These are phyloP conservation scores for Petrolisthes cinctipes DNA, from an alignment of 2,888 invertebrate species.

Conservation along the genomic window DNA sequence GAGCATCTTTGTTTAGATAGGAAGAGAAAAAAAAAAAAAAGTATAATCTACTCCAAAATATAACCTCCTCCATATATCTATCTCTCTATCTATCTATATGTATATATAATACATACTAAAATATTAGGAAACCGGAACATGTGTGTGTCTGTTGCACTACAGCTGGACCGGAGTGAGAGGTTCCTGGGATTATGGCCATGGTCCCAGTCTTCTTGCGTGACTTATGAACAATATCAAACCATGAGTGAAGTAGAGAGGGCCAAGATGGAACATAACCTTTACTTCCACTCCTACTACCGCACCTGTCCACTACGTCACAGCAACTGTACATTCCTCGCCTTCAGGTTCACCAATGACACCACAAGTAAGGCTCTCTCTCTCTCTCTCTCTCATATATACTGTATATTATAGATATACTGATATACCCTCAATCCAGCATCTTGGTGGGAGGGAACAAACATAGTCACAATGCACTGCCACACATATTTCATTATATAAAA, in stretches of 20 bases:
- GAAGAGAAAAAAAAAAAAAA: neutral
- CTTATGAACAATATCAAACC: neutral
- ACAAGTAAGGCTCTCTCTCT: slow-evolving; percentile 23
- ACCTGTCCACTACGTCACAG: slow-evolving; percentile 19
- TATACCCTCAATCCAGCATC: no score
- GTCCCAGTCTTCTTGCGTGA: slow-evolving; percentile 28
- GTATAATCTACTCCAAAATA: neutral
- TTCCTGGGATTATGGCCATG: slow-evolving; percentile 16
- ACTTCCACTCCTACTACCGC: slow-evolving; percentile 42
- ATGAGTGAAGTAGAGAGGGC: slow-evolving; percentile 14
- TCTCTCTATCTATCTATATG: neutral
- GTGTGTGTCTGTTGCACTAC: neutral
- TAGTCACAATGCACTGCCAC: no score
- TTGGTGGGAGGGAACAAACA: no score
- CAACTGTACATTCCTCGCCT: slow-evolving; percentile 43
- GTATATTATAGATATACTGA: no score
- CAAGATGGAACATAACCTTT: slow-evolving; percentile 6
- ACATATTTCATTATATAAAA: no score
- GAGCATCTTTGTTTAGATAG: no score
- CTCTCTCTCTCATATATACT: neutral
- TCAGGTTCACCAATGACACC: slow-evolving; percentile 34
- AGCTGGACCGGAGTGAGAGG: slow-evolving; percentile 26
- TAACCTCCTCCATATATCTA: neutral
- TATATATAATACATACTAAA: neutral
- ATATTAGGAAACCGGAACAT: neutral